A percentile compares a stretch with the other conserved stretches of the same genome.
Conservation (phyloP, 2,888 invertebrate species). For the Chalcosyrphus nemorum region DNA sequence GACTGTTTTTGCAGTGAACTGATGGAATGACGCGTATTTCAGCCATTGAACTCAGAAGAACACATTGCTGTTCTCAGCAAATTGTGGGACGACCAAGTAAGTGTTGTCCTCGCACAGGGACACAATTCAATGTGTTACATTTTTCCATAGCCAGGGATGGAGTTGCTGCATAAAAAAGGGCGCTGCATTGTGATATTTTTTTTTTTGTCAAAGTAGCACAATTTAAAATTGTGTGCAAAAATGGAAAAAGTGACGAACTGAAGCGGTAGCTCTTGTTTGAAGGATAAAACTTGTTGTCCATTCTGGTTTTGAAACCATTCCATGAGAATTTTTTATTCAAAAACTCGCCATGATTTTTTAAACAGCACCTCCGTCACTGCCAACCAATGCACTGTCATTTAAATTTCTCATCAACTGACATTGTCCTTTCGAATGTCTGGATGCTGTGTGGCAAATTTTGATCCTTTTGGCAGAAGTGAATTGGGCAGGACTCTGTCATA, state of each 20-base stretch:
- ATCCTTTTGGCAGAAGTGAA: constrained; percentile 38
- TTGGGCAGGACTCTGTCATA: constrained; percentile 37
- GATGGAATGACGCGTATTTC: constrained; percentile 7
- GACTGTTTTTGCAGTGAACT: constrained; percentile 23
- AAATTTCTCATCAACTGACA: constrained; percentile 18
- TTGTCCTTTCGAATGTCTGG: background rate
- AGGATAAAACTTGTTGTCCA: too few relatives aligned
- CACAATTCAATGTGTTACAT: background rate
- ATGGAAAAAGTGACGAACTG: too few relatives aligned
- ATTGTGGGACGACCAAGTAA: constrained; percentile 1
- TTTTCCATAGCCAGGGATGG: background rate
- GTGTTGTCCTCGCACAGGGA: background rate
- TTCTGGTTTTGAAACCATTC: too few relatives aligned
- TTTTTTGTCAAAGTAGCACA: too few relatives aligned
- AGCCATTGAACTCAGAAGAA: constrained; percentile 8
- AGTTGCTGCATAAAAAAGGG: background rate
- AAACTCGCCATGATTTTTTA: background rate
- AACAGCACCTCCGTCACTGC: background rate
- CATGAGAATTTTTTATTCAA: background rate
- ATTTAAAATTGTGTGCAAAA: too few relatives aligned
- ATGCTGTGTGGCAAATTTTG: constrained; percentile 9
- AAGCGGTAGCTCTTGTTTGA: too few relatives aligned
- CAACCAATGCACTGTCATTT: constrained; percentile 20
- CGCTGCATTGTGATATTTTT: background rate
- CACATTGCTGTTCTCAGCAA: constrained; percentile 23